Evolutionary conservation across 2,113 vertebrate genomes (phyloP).

Genomic region (Sinosuthora webbiana): DNA sequence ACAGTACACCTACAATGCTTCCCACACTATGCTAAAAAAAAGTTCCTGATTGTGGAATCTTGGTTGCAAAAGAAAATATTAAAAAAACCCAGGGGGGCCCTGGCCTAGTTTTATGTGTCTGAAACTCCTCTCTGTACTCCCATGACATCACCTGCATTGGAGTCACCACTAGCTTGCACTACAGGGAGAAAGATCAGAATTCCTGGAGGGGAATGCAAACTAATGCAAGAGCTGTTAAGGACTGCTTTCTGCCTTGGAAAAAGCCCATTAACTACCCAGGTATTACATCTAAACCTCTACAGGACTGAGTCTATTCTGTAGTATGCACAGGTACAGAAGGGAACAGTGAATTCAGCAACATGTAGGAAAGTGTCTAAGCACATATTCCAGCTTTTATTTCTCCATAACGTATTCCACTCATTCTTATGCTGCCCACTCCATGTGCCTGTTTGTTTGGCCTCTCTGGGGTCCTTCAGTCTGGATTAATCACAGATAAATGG

Average conservation of each 20-base stretch:
- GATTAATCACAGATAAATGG: background rate
- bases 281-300: background rate
- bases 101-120: background rate
- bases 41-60: background rate
- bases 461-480: background rate
- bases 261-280: background rate
- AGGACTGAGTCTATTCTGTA: background rate
- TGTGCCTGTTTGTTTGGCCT: background rate
- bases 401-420: background rate
- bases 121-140: background rate
- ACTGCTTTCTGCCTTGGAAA: background rate
- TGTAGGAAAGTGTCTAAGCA: background rate
- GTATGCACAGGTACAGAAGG: background rate
- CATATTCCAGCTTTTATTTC: background rate
- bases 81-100: background rate
- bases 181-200: background rate
- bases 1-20: background rate
- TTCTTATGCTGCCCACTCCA: background rate
- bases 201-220: background rate
- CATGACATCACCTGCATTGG: background rate
- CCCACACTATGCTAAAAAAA: background rate
- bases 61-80: background rate
- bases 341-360: background rate
- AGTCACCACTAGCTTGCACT: background rate
- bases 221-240: background rate